Evolutionary conservation across 2,888 invertebrate species (phyloP), one percentile per base, ranked within the genome.

Genomic region (Megamerina dolium): DNA sequence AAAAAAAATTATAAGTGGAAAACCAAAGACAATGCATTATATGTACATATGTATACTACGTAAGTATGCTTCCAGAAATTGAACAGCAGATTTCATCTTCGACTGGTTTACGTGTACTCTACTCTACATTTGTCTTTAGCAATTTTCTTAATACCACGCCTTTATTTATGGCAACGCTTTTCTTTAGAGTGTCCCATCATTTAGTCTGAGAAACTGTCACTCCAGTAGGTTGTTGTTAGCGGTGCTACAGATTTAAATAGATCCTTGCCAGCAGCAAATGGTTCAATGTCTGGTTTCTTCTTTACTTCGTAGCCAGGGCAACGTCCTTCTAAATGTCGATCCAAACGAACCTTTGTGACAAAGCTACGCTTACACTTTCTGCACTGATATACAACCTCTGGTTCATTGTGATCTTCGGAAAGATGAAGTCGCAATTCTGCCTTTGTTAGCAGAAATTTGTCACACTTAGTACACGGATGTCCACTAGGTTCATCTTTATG

Each of bases 181-280:
- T n/a, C n/a, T n/a, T n/a, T n/a, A n/a, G n/a, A n/a, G n/a, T n/a
- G n/a, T n/a, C n/a, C n/a, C n/a, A n/a, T n/a, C 13, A 16, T 36
- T 61, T 68, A 73, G 49, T 73, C 73, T 5, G 73, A 73, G 56
- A 72, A 73, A 32, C 72, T 72, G 46, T 73, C 73, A 50, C 73
- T 73, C 73, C 73, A 73, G 47, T 73, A 73, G 17, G 73, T 73
- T 36, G 73, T 70, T 5, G 73, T 73, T 3, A 70, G 51, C 0
- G 73, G 73, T 4, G 73, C 73, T 16, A 73, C 73, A 21, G 70
- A 66, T 49, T 73, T 73, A 50, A 73, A 73, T 6, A 73, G 56
- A 56, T 73, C 73, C 26, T 67, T 59, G 4, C 72, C 72, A 23
- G 68, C 59, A 6, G 59, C 45, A 43, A 58, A 49, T 4, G 54